Conservation (phyloP, 2,797 vertebrate genomes). For the Falco rusticolus region DNA sequence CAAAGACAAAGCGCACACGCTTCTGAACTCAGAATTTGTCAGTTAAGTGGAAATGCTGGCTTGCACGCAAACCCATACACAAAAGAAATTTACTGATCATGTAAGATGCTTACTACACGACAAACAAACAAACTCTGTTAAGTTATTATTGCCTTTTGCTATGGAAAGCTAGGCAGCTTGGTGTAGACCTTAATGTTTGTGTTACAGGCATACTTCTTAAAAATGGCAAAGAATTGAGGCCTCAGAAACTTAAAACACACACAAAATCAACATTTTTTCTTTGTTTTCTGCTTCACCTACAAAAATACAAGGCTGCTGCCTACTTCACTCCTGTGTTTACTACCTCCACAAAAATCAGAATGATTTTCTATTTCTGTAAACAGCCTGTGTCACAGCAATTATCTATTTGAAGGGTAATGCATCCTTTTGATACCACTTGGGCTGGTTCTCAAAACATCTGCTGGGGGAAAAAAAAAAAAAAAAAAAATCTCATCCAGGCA, state of each 20-base stretch:
- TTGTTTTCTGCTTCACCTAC: not conserved
- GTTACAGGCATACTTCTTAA: not conserved
- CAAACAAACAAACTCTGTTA: not conserved
- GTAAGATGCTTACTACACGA: not conserved
- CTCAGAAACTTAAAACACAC: not conserved
- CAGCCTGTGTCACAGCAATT: not conserved
- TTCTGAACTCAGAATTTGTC: not conserved
- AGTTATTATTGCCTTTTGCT: not conserved
- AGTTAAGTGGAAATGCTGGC: slow-evolving; percentile 4
- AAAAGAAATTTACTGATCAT: not conserved
- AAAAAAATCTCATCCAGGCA: not conserved
- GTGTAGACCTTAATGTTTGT: not conserved
- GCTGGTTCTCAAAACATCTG: not conserved
- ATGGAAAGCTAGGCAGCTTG: not conserved
- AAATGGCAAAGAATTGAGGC: not conserved
- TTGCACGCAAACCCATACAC: not conserved
- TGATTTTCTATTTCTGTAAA: not conserved
- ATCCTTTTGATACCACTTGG: not conserved
- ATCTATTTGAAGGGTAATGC: not conserved
- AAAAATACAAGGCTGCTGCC: not conserved
- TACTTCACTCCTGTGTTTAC: not conserved
- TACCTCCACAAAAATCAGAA: not conserved
- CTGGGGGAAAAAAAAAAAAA: not conserved
- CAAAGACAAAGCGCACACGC: not conserved
- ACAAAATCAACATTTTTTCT: not conserved